Base-by-base conservation (phyloP, 2,888 invertebrate genomes). In the Cheilosia vulpina region DNA sequence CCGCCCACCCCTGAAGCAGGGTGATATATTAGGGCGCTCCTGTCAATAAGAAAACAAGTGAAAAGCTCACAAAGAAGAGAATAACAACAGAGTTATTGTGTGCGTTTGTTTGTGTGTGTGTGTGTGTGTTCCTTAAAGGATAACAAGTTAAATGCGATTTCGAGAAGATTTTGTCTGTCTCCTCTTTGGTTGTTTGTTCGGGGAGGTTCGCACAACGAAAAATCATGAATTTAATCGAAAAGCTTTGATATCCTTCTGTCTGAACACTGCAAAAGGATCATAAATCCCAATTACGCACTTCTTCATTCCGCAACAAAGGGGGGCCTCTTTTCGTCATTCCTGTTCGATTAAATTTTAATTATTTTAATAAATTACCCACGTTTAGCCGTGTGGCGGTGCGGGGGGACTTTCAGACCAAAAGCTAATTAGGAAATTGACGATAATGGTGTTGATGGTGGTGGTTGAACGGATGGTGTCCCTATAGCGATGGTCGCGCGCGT, bases 81-180 rank as follows among this genome's bases (percentile, higher is more conserved):
- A 83, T 68, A 79, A 73, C 73, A 65, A 66, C 75, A 57, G 50
- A 24, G 52, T 47, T 41, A n/a, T 53, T 78, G 41, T 27, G 45
- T 50, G 69, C 21, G n/a, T 41, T 31, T 69, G 52, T 24, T 34
- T 31, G 31, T 27, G 41, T 43, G 43, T 34, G 41, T 69, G 52
- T 24, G 43, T 31, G 43, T 41, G 41, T 43, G 31, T 41, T 55
- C n/a, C 58, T 66, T 65, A 17, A 76, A 76, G 80, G 84, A 84
- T 84, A 84, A 84, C 75, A 84, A 84, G 69, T 71, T 84, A 75
- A 84, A 84, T 80, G 60, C 79, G 84, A 84, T 84, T 79, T 80
- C 60, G 53, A 75, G 68, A 68, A 79, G 68, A 43, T 21, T 45
- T 50, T 58, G 21, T 52, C 24, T 41, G 45, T 38, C 24, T 65